These are phyloP conservation scores for Phalloptychus januarius DNA, from an alignment of 2,797 vertebrate species.

Conservation along the genomic window DNA sequence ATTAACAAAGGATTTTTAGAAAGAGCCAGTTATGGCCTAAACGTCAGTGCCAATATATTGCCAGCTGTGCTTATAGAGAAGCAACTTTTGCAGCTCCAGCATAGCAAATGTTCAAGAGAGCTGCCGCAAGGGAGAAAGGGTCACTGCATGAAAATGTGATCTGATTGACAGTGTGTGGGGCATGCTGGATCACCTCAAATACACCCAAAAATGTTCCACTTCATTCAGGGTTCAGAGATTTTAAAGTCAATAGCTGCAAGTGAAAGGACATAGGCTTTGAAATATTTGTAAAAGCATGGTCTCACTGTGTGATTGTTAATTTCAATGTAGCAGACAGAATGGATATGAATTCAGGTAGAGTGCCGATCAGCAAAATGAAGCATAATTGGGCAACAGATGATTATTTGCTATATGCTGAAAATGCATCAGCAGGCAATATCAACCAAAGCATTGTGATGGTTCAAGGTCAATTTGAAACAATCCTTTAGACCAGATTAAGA, in stretches of 20 bases:
- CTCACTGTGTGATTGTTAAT: neutral
- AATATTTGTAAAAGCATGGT: neutral
- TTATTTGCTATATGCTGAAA: neutral
- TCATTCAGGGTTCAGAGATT: conserved; percentile 14
- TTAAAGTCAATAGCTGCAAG: neutral
- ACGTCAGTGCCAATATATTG: conserved; percentile 35
- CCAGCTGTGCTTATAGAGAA: conserved; percentile 50
- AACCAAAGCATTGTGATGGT: neutral
- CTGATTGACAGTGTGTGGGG: conserved; percentile 44
- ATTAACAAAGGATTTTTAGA: conserved; percentile 45
- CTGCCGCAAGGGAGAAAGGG: conserved; percentile 37
- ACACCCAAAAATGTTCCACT: conserved; percentile 24
- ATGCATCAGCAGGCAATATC: neutral
- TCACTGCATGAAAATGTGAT: conserved; percentile 49
- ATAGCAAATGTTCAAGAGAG: conserved; percentile 30
- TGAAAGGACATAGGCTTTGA: neutral
- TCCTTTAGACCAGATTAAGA: neutral
- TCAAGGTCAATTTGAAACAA: neutral
- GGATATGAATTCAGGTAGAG: neutral
- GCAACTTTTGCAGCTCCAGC: conserved; percentile 33
- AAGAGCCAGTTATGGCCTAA: conserved; percentile 38
- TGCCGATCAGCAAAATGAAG: neutral
- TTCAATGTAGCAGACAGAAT: neutral
- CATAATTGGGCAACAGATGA: neutral
- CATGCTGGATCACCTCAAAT: conserved; percentile 34